Evolutionary conservation across 1,140 invertebrate genomes (phyloP).

Genomic region (Aphaenogaster floridana): DNA sequence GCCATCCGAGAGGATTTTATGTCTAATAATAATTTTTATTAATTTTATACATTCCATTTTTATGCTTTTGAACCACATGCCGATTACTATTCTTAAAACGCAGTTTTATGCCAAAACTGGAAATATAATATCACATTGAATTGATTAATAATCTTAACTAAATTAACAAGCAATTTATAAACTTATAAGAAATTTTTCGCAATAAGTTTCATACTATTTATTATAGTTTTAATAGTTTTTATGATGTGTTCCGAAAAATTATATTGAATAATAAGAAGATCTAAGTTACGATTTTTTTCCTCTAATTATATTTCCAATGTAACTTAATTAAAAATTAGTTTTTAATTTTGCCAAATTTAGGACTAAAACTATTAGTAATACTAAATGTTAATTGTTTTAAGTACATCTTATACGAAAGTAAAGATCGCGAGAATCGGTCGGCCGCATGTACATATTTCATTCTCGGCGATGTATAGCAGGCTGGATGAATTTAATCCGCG

Average conservation of each 20-base stretch:
- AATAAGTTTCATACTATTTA: background rate
- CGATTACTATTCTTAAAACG: background rate
- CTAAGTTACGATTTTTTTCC: background rate
- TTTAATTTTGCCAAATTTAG: background rate
- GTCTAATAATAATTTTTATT: background rate
- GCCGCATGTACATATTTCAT: background rate
- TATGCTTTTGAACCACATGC: background rate
- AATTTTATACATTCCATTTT: background rate
- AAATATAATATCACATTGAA: background rate
- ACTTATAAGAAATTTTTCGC: background rate
- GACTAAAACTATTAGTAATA: background rate
- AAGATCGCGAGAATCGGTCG: background rate
- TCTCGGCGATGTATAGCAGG: background rate
- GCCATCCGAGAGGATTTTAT: background rate
- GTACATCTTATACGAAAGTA: background rate
- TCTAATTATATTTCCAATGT: background rate
- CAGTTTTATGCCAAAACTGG: background rate
- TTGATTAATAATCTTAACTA: background rate
- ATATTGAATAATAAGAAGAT: background rate
- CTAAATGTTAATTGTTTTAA: background rate
- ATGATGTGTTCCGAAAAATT: background rate
- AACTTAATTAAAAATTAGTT: background rate
- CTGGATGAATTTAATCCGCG: constrained; percentile 19
- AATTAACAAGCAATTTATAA: background rate
- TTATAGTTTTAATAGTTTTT: background rate